Evolutionary conservation across 2,113 vertebrate genomes (phyloP), one percentile per base, ranked within the genome.

Genomic region (Ammodytes dubius): DNA sequence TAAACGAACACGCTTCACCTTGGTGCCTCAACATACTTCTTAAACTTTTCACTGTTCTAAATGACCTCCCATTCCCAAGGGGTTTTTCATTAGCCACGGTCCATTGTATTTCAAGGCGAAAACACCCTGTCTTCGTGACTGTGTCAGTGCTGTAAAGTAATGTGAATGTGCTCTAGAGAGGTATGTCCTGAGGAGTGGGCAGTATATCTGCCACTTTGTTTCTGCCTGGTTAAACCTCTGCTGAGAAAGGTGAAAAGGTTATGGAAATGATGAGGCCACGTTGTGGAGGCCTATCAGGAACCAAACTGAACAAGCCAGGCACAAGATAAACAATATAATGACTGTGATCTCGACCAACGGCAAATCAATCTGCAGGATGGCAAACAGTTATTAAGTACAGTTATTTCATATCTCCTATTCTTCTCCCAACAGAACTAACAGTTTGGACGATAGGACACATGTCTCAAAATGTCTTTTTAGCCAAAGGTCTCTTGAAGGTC

Each of bases 261-360:
- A 87, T 46, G 19, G 54, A 89, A 90, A 87, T 66, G 72, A 87
- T 83, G 70, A 80, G 81, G 50, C 71, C 19, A 72, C 61, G 64
- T 70, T 42, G 35, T 27, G 46, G 50, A 7, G 17, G 39, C n/a
- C 45, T 69, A 8, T 57, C 67, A 52, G 60, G 63, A 58, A 68
- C 12, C 64, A 39, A 64, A 65, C 64, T 60, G 49, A 66, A 50
- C 12, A 53, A 13, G 52, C 54, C 39, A 66, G 42, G 37, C 37
- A 37, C 27, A 12, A 47, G 12, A 8, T 58, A 65, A 63, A 12
- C 56, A 64, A 56, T 14, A 47, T 11, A n/a, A 15, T 10, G 17
- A 63, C n/a, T 73, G 64, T 50, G 9, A 67, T 59, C 27, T 27
- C 17, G 56, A 27, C 15, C 53, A 40, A 6, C 7, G 2, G 3